Evolutionary conservation across 2,113 vertebrate genomes (phyloP).

Genomic region (Bubo blakistoni): DNA sequence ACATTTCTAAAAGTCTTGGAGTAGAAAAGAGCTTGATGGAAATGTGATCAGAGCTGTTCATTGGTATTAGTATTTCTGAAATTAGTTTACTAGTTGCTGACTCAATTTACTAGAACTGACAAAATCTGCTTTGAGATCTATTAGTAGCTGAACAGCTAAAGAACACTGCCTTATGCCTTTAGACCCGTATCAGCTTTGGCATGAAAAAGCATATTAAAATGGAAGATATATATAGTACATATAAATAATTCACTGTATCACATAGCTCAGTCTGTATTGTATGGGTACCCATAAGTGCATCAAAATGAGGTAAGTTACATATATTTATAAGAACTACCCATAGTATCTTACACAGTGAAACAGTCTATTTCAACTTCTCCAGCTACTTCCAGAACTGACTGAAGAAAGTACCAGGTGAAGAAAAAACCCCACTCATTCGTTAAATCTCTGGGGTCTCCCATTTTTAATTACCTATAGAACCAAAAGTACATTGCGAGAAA

Average conservation of each 20-base stretch:
- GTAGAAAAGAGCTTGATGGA: not conserved
- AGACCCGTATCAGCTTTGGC: not conserved
- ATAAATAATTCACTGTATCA: not conserved
- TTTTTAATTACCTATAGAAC: not conserved
- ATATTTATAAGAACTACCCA: not conserved
- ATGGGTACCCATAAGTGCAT: not conserved
- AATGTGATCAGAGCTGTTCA: not conserved
- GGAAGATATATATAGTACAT: not conserved
- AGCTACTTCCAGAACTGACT: not conserved
- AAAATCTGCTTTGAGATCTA: not conserved
- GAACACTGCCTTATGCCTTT: not conserved
- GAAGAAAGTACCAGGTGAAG: not conserved
- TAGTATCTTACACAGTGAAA: not conserved
- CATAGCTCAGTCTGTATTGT: not conserved
- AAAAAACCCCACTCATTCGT: accelerated
- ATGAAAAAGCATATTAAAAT: not conserved
- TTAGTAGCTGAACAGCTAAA: not conserved
- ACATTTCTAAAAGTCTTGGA: not conserved
- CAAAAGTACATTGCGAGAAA: not conserved
- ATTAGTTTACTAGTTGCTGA: not conserved
- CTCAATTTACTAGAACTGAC: not conserved
- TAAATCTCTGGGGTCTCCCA: not conserved
- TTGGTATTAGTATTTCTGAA: not conserved
- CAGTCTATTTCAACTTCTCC: not conserved
- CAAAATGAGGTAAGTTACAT: not conserved